Evolutionary conservation across 2,888 invertebrate genomes (phyloP), one percentile per base, ranked within the genome.

Genomic region (Drosophila bunnanda): DNA sequence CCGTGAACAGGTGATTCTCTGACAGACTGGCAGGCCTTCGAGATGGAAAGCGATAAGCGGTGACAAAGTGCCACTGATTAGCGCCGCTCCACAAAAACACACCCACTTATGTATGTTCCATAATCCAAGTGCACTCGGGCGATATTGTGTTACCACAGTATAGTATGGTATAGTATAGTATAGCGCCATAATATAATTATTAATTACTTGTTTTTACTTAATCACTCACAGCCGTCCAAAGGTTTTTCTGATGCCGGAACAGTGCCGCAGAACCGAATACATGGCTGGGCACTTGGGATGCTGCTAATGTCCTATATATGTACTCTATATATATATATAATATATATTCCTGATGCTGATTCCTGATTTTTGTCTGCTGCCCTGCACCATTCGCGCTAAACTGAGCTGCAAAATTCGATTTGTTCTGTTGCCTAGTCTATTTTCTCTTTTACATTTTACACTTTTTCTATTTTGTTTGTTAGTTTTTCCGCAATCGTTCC

Each of bases 191-290:
- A n/a, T 52, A 36, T 50, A 34, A 39, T 50, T 55, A 30, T 56
- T 20, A 34, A 20, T 52, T 28, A 17, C 12, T 38, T 30, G 12
- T 39, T 58, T n/a, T 53, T 25, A 10, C 25, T 28, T 39, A 28
- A 28, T 34, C 54, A 80, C 79, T 78, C 60, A 79, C 79, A 71
- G 68, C 54, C 73, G 78, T 66, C 78, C 78, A 76, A 81, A 68
- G 75, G 78, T 70, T 57, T 54, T 58, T 28, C 48, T 66, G 46
- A 66, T 34, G 7, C 57, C 41, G 25, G 68, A 73, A 66, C 56
- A 75, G 12, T 72, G 56, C 13, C 54, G 56, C 28, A 81, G 30
- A 57, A 55, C 41, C 20, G 59, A 32, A 48, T 74, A 72, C 81
- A 82, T 82, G 39, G 12, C 17, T 54, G 64, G 60, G 34, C 15